phyloP scores from a whole-genome alignment of 2,113 vertebrate genomes.

The Ammodytes dubius region DNA sequence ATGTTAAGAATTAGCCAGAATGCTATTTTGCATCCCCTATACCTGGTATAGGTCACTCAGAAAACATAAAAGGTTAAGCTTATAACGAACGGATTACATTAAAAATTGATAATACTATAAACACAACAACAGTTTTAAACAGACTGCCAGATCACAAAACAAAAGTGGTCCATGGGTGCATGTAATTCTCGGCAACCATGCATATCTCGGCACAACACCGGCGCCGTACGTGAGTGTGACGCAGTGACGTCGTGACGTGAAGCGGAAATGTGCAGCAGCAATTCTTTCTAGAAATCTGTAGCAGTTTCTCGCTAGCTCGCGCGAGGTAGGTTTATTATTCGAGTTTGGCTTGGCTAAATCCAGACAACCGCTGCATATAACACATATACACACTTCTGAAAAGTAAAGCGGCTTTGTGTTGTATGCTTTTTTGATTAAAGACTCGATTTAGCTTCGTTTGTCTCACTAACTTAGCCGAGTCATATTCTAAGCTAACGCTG shows the following conservation, averaged over 20 bases:
- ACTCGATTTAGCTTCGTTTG: conserved; percentile 27
- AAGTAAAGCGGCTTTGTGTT: neutral
- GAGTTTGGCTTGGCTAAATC: neutral
- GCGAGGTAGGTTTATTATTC: neutral
- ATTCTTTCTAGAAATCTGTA: conserved; percentile 77
- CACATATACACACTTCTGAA: neutral
- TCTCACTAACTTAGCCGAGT: conserved; percentile 34
- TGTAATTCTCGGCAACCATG: too few relatives aligned
- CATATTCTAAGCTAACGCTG: conserved; percentile 57
- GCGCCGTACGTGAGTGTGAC: neutral
- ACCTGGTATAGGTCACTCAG: too few relatives aligned
- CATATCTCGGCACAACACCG: neutral
- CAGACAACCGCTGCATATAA: neutral
- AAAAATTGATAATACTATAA: too few relatives aligned
- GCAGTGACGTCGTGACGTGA: conserved; percentile 36
- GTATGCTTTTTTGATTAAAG: neutral
- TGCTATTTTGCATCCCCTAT: too few relatives aligned
- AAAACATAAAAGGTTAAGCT: too few relatives aligned
- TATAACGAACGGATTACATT: too few relatives aligned
- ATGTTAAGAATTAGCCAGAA: too few relatives aligned
- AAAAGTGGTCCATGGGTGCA: too few relatives aligned
- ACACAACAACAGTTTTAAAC: too few relatives aligned
- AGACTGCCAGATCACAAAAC: too few relatives aligned
- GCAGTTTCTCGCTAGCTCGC: conserved; percentile 25
- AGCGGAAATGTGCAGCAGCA: conserved; percentile 62